Evolutionary conservation across 1,140 invertebrate species (phyloP), one percentile per base, ranked within the genome.

Genomic region (Drosophila burlai): DNA sequence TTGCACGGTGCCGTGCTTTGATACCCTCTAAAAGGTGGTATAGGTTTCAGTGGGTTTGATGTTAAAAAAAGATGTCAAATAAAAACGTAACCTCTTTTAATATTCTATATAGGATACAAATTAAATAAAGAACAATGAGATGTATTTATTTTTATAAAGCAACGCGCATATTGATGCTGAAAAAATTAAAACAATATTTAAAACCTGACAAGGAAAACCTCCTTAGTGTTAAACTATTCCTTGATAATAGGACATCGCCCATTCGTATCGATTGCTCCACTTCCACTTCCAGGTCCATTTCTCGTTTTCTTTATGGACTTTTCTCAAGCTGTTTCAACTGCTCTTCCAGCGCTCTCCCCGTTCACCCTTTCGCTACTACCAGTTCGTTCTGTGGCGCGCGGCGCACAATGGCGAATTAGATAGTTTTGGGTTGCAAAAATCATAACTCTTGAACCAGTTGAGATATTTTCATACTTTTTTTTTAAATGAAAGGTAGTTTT

Each of bases 241-340:
- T 24, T 8, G 7, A 15, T 9, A n/a, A 49, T 10, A 72, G 54
- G 13, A 16, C n/a, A 52, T 16, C 8, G 9, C 0, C 29, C 61
- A 24, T 50, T 58, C 42, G 43, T 18, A 11, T 11, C 10, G 13
- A 13, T 31, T 13, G 9, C n/a, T 7, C 1, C 15, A 15, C 38
- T 26, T 7, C 1, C 15, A 15, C 38, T 26, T 24, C 38, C n/a
- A 72, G n/a, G 31, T 50, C 29, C 45, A 55, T 62, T 85, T 81
- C 67, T 63, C 11, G 62, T 74, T 73, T 73, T 31, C 71, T 61
- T 61, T 73, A 73, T 68, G 73, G 26, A 76, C 47, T 80, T 57
- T 66, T 80, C 67, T 66, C 57, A 59, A 49, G 77, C 68, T 61
- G 50, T 55, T 69, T 13, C 55, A 38, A 21, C 31, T 60, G 47